Evolutionary conservation across 2,113 vertebrate species (phyloP).

Genomic region (Hyperoodon ampullatus): DNA sequence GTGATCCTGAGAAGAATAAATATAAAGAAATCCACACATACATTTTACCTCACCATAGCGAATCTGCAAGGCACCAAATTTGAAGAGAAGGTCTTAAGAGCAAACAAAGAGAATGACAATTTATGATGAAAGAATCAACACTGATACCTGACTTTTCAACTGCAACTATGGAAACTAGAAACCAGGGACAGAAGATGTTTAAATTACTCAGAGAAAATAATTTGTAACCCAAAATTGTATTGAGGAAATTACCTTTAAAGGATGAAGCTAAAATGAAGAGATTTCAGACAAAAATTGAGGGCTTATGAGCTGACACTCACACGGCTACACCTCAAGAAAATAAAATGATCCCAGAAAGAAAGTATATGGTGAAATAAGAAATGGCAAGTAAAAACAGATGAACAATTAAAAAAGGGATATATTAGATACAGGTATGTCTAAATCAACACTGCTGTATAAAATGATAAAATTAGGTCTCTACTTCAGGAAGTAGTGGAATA

Average conservation of each 20-base stretch:
- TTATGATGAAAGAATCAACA: not conserved
- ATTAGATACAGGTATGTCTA: not conserved
- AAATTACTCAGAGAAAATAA: constrained; percentile 23
- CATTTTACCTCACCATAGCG: not conserved
- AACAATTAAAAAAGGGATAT: not conserved
- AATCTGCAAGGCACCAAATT: not conserved
- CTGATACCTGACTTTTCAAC: not conserved
- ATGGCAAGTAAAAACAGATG: not conserved
- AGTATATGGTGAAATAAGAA: not conserved
- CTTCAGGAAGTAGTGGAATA: not conserved
- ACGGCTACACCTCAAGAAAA: not conserved
- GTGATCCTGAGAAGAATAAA: not conserved
- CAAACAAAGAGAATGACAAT: not conserved
- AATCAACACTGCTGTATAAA: constrained; percentile 12
- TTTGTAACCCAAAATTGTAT: not conserved
- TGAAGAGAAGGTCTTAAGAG: not conserved
- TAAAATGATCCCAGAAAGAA: not conserved
- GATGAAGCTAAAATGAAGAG: constrained; percentile 15
- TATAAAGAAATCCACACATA: not conserved
- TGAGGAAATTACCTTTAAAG: constrained; percentile 30
- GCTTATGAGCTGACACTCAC: not conserved
- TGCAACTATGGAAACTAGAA: not conserved
- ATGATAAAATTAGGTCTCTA: not conserved
- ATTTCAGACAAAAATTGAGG: constrained; percentile 23
- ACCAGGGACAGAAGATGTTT: not conserved